phyloP scores from a whole-genome alignment of 2,797 vertebrate genomes.

The Anguilla megastoma region DNA sequence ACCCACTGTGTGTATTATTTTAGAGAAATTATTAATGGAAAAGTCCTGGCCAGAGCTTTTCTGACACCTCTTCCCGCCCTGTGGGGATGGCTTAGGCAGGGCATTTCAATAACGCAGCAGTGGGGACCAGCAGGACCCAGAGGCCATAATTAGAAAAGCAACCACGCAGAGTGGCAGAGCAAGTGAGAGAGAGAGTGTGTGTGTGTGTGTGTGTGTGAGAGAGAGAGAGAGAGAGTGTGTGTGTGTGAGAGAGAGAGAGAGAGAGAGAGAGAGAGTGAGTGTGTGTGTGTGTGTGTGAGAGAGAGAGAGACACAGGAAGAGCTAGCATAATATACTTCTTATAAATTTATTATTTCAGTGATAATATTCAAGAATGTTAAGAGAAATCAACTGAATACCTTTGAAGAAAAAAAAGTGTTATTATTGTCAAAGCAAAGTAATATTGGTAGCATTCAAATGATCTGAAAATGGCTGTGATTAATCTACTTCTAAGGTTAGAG shows the following conservation, averaged over 20 bases:
- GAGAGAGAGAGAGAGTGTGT: not conserved
- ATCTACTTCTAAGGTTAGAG: not conserved
- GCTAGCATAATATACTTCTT: not conserved
- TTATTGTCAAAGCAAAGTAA: too few relatives aligned
- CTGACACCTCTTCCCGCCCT: slow-evolving; percentile 12
- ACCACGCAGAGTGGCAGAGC: not conserved
- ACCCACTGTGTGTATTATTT: slow-evolving; percentile 16
- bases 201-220: too few relatives aligned
- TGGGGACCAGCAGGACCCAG: slow-evolving; percentile 6
- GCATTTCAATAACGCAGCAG: slow-evolving; percentile 11
- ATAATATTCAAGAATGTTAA: too few relatives aligned
- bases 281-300: too few relatives aligned
- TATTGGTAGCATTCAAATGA: not conserved
- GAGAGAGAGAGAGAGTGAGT: too few relatives aligned
- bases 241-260: not conserved
- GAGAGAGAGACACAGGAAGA: not conserved
- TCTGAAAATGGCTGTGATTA: not conserved
- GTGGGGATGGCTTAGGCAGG: slow-evolving; percentile 11
- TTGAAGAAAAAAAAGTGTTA: too few relatives aligned
- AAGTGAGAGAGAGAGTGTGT: not conserved
- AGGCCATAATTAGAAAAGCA: slow-evolving; percentile 25
- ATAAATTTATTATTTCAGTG: not conserved
- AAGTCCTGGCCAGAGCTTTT: not conserved
- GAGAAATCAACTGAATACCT: too few relatives aligned
- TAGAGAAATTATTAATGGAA: slow-evolving; percentile 26